Percentiles rank a stretch among this genome's conserved stretches.
These are phyloP conservation scores for Cynopterus sphinx DNA, from an alignment of 2,797 vertebrate genomes.

Conservation along the genomic window DNA sequence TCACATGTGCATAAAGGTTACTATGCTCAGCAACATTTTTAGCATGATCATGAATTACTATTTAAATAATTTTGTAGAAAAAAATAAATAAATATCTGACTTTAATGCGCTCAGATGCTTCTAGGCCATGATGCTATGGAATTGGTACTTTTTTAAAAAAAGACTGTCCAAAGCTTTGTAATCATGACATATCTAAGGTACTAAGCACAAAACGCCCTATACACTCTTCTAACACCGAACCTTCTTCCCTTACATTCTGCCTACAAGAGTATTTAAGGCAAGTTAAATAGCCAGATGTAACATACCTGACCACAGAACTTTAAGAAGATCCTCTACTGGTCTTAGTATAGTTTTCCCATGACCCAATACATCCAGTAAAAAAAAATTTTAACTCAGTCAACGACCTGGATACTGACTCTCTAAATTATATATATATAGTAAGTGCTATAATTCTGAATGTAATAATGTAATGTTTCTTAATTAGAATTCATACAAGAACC, in stretches of 20 bases:
- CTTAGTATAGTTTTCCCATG: not conserved
- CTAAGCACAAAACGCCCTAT: not conserved
- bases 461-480: no score
- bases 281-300: not conserved
- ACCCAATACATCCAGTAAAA: not conserved
- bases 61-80: constrained; percentile 26
- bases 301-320: not conserved
- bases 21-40: not conserved
- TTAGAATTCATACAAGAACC: no score
- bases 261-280: not conserved
- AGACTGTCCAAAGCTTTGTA: not conserved
- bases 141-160: not conserved
- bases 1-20: not conserved
- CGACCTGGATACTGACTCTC: not conserved
- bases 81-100: not conserved
- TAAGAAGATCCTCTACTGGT: not conserved
- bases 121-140: not conserved
- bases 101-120: not conserved
- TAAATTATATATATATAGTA: not conserved
- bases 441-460: no score
- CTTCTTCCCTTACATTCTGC: not conserved
- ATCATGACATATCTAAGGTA: not conserved
- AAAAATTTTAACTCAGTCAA: not conserved
- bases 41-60: not conserved
- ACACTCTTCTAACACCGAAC: not conserved